Percentiles rank a stretch among this genome's conserved stretches.
Evolutionary conservation across 2,797 vertebrate genomes (phyloP).

Genomic region (Coreius guichenoti): DNA sequence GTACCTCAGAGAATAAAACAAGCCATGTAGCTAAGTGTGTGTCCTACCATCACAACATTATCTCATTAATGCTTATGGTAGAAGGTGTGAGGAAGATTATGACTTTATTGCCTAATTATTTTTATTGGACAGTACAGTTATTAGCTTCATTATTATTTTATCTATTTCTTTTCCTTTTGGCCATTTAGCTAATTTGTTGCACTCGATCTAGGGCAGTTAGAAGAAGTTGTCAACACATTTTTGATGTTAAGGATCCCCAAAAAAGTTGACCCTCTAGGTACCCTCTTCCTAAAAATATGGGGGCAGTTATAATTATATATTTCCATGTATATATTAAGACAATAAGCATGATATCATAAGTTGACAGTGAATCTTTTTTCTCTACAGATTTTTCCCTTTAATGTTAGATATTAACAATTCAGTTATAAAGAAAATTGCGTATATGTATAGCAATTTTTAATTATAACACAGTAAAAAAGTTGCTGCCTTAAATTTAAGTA

Average conservation of each 20-base stretch:
- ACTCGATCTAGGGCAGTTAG: not conserved
- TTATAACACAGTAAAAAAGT: too few species aligned
- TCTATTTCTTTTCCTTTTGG: not conserved
- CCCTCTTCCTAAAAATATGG: not conserved
- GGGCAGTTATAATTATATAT: not conserved
- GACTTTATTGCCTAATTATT: not conserved
- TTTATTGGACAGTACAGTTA: slow-evolving; percentile 2
- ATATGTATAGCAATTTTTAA: too few species aligned
- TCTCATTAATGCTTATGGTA: slow-evolving; percentile 27
- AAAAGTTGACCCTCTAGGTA: not conserved
- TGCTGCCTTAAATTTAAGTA: too few species aligned
- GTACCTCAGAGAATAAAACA: slow-evolving; percentile 35
- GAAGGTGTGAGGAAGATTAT: slow-evolving; percentile 25
- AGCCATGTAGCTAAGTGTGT: slow-evolving; percentile 38
- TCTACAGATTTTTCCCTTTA: too few species aligned
- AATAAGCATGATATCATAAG: not conserved
- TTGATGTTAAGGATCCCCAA: not conserved
- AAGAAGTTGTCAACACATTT: not conserved
- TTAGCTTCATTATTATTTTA: not conserved
- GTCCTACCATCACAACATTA: slow-evolving; percentile 34
- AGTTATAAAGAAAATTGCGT: too few species aligned
- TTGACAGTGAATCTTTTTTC: too few species aligned
- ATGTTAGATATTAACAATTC: not conserved
- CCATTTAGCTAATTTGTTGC: not conserved
- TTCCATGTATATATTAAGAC: not conserved